Evolutionary conservation across 2,113 vertebrate genomes (phyloP).

Genomic region (Macquaria ambigua): DNA sequence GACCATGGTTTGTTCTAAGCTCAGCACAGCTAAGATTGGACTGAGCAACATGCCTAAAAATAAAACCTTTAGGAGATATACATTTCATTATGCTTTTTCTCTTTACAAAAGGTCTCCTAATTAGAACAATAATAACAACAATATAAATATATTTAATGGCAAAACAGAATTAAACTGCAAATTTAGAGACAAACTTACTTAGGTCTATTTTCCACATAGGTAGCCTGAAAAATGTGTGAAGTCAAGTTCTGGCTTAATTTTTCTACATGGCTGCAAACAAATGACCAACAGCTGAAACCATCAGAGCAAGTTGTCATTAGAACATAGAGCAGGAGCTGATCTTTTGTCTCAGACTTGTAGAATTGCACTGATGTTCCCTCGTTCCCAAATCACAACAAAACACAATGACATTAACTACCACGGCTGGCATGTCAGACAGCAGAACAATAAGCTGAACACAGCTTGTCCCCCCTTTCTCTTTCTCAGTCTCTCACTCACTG

Average conservation of each 20-base stretch:
- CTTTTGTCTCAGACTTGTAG: not conserved
- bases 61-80: conserved; percentile 4
- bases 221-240: not conserved
- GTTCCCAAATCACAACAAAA: conserved; percentile 16
- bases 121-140: not conserved
- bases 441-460: not conserved
- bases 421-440: not conserved
- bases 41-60: not conserved
- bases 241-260: not conserved
- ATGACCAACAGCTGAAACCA: conserved; percentile 13
- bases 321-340: not conserved
- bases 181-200: conserved; percentile 8
- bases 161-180: conserved; percentile 7
- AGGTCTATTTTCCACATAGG: conserved; percentile 18
- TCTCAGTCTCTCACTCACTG: not conserved
- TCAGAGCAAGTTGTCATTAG: conserved; percentile 7
- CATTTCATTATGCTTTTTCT: conserved; percentile 7
- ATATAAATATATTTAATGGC: conserved; percentile 13
- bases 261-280: not conserved
- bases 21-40: not conserved
- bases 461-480: not conserved
- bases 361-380: conserved; percentile 2
- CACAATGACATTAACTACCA: not conserved
- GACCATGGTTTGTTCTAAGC: not conserved
- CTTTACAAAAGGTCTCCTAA: conserved; percentile 1